phyloP scores from a whole-genome alignment of 2,797 vertebrate species.

The Oceanodroma leucorhoa region DNA sequence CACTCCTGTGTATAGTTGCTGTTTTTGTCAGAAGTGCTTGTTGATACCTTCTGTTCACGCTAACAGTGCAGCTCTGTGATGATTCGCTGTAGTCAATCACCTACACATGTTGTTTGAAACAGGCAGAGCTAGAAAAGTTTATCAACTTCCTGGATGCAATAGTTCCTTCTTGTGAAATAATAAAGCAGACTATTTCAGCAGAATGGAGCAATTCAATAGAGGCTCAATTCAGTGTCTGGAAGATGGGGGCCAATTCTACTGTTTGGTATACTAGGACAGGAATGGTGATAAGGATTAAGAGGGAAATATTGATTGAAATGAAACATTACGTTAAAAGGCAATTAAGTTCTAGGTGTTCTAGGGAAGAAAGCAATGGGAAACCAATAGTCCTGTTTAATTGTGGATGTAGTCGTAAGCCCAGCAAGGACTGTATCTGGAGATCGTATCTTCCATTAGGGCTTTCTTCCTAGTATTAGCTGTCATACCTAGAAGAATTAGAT shows the following conservation, averaged over 20 bases:
- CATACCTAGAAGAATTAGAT: not conserved
- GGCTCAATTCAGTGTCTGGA: not conserved
- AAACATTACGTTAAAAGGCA: not conserved
- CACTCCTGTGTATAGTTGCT: not conserved
- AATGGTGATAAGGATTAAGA: not conserved
- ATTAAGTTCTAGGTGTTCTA: not conserved
- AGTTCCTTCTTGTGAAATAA: not conserved
- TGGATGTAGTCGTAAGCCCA: not conserved
- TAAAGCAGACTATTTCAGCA: not conserved
- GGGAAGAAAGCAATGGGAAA: not conserved
- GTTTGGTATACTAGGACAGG: not conserved
- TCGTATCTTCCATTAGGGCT: accelerated
- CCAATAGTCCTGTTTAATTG: not conserved
- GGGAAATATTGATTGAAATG: not conserved
- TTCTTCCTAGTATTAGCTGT: not conserved
- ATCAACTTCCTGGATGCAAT: not conserved
- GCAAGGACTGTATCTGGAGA: not conserved
- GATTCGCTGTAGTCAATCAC: no score
- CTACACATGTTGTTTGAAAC: not conserved
- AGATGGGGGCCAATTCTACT: not conserved
- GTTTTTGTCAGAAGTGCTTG: not conserved
- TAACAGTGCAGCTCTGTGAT: not conserved
- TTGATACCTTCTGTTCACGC: not conserved
- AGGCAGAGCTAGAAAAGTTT: not conserved
- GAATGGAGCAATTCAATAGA: not conserved